Base-by-base conservation (phyloP, 2,888 invertebrate genomes). In the Neuroscelio doddi region DNA sequence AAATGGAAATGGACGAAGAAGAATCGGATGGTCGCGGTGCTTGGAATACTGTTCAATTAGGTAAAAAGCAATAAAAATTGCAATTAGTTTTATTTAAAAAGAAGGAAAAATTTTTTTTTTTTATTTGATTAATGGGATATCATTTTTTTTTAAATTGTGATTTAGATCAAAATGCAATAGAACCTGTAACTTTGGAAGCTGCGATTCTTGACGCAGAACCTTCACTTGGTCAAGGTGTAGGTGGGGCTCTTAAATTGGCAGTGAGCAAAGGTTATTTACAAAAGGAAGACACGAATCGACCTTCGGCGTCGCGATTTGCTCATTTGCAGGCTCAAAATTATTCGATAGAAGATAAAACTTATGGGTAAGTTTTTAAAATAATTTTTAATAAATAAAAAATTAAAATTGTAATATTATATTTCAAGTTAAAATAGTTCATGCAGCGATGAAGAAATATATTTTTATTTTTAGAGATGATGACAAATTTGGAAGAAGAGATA, bases 221-320 rank as follows among this genome's bases (percentile, higher is more conserved):
- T 1, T 91, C 94, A 78, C 91, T 96, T 45, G 93, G 94, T 61
- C 89, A 91, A n/a, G 98, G 98, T 46, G 92, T 98, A 61, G 96
- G 92, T 36, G 96, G 95, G 69, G 97, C 98, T 9, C 87, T 98
- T 64, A 90, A 91, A 78, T 86, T 98, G 66, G 98, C 98, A 16
- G 89, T 93, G 83, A 95, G 95, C 79, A 98, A 98, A 88, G 98
- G 95, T 7, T 97, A 96, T 85, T 87, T 97, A 57, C 95, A 96
- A 84, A 92, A 92, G 71, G 93, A 93, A 72, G 90, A 91, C 49
- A 87, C 89, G 56, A 93, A 92, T 81, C 85, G 91, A n/a, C 90
- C 90, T 0, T 90, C 90, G 9, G 91, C 91, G 39, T 89, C 91
- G 0, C 88, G 91, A 73, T 88, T 92, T 86, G 92, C 90, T 3